Base-by-base conservation (phyloP, 1,140 invertebrate species). In the Drosophila rhopaloa region DNA sequence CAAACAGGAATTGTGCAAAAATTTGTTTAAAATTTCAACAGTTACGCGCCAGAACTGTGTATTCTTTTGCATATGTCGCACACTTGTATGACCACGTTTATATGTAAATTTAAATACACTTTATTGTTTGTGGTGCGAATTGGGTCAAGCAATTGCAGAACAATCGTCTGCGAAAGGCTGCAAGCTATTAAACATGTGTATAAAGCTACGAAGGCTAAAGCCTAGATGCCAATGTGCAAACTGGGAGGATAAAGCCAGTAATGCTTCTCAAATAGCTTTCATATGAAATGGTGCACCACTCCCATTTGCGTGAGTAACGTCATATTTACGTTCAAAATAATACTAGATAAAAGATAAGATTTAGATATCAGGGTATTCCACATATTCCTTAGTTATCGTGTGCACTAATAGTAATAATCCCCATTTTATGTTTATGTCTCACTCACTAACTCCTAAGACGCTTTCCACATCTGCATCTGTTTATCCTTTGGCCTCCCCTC, bases 21-120 rank as follows among this genome's bases (percentile, higher is more conserved):
- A 83, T 88, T 79, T 88, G 83, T 79, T 86, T 73, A 86, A 82
- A 86, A 76, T 86, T 88, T 73, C 61, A 81, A 62, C 54, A 54
- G 56, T 32, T 24, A 37, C 29, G 27, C 40, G 19, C 5, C 27
- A 60, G 48, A 40, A 9, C 19, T 11, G n/a, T 35, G 16, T 35
- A 19, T 47, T 37, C 37, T 46, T 24, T 41, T 53, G 55, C 59
- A 57, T 81, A 60, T 79, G 79, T 65, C 59, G 48, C 59, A 14
- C 37, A 19, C 13, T 27, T 19, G 44, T 68, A 29, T n/a, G 38
- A 7, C 19, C 27, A 11, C 41, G 32, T 9, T 16, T 29, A 14
- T 19, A 37, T 82, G 53, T 59, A 66, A 60, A 59, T 81, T 79
- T 77, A 72, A 77, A 81, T 72, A 72, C 75, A 65, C 65, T 83